Conservation (phyloP, 2,797 vertebrate genomes). For the Chelmon rostratus region DNA sequence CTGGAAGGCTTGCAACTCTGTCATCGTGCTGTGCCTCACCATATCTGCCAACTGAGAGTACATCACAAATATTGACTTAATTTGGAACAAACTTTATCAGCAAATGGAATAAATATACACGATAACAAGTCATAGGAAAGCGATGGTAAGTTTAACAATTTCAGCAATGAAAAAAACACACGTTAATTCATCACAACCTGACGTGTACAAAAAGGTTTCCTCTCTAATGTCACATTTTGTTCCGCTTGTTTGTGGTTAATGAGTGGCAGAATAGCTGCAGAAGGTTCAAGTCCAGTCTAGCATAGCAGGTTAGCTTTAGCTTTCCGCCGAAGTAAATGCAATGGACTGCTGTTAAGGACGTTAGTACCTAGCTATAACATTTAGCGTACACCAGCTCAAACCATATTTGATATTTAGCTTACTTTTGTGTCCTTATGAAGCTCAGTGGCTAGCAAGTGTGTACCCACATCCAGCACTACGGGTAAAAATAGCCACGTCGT, state of each 20-base stretch:
- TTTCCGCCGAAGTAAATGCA: neutral
- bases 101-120: neutral
- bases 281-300: neutral
- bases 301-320: neutral
- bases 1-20: slow-evolving; percentile 81
- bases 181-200: neutral
- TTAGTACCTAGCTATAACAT: too few relatives aligned
- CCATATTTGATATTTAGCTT: neutral
- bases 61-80: slow-evolving; percentile 28
- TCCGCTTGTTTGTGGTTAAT: neutral
- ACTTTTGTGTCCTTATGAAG: neutral
- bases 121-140: neutral
- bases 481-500: neutral
- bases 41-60: slow-evolving; percentile 79
- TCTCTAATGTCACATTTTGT: neutral
- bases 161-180: neutral
- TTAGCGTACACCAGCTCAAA: neutral
- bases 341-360: neutral
- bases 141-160: neutral
- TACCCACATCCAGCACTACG: neutral
- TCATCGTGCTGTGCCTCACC: slow-evolving; percentile 80
- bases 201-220: neutral
- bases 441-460: neutral
- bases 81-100: slow-evolving; percentile 6
- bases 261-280: neutral